Evolutionary conservation across 2,888 invertebrate species (phyloP).

Genomic region (Isotomurus palustris): DNA sequence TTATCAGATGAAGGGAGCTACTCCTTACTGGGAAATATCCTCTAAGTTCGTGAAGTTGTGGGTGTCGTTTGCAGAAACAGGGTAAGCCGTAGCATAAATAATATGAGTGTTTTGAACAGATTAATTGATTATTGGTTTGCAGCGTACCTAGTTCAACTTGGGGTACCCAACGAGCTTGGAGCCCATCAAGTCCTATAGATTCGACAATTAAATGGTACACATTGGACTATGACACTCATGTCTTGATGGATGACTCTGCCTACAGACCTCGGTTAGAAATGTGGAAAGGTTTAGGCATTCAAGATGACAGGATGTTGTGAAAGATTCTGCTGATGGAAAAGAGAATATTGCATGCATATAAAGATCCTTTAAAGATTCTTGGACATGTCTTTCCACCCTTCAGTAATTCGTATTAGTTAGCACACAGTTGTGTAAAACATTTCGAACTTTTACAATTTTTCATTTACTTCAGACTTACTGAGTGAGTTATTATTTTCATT

Average conservation of each 20-base stretch:
- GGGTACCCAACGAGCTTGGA: conserved; percentile 7
- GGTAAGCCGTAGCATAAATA: background rate
- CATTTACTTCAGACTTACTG: too few relatives aligned
- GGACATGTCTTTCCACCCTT: too few relatives aligned
- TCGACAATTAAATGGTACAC: conserved; percentile 3
- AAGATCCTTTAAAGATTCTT: too few relatives aligned
- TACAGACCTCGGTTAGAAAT: background rate
- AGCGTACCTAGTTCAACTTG: conserved; percentile 7
- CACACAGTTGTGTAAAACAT: too few relatives aligned
- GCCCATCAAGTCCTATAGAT: background rate
- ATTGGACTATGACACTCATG: conserved; percentile 9
- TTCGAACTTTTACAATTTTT: too few relatives aligned
- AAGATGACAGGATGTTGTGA: too few relatives aligned
- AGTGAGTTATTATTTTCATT: too few relatives aligned
- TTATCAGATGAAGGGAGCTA: background rate
- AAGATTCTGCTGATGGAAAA: too few relatives aligned
- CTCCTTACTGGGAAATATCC: conserved; percentile 1
- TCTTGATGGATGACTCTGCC: background rate
- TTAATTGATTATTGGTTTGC: background rate
- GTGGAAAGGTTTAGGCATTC: background rate
- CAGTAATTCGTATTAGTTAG: too few relatives aligned
- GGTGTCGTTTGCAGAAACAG: conserved; percentile 10
- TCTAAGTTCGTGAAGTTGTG: conserved; percentile 10
- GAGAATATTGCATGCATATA: too few relatives aligned
- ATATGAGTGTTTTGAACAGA: background rate